A percentile compares a stretch with the other conserved stretches of the same genome.
These are phyloP conservation scores for Poecilia gillii DNA, from an alignment of 2,797 vertebrate genomes.

Conservation along the genomic window DNA sequence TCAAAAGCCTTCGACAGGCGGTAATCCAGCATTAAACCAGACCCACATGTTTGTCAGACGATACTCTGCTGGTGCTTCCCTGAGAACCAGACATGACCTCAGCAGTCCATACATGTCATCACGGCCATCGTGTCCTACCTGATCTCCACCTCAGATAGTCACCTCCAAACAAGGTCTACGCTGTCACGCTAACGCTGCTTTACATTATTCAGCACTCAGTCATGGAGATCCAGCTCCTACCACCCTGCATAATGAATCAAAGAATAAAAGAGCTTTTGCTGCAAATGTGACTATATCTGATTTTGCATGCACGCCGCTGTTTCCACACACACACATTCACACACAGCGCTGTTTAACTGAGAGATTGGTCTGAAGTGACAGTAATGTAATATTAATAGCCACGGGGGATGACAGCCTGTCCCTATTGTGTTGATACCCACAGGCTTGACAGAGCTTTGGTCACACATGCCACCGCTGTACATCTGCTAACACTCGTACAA, in stretches of 20 bases:
- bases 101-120: conserved; percentile 53
- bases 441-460: conserved; percentile 80
- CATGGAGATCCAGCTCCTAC: conserved; percentile 46
- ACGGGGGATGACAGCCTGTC: conserved; percentile 75
- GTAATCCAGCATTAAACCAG: conserved; percentile 63
- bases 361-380: conserved; percentile 79
- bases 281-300: conserved; percentile 56
- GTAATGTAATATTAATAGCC: conserved; percentile 81
- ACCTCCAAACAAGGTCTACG: conserved; percentile 40
- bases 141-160: conserved; percentile 65
- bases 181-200: conserved; percentile 44
- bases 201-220: conserved; percentile 71
- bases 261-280: conserved; percentile 52
- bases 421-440: conserved; percentile 75
- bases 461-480: conserved; percentile 76
- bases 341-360: conserved; percentile 62
- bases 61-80: conserved; percentile 54
- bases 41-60: conserved; percentile 73
- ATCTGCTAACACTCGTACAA: conserved; percentile 74
- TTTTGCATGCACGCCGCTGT: conserved; percentile 28
- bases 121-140: conserved; percentile 50
- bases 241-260: conserved; percentile 73
- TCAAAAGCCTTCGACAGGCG: conserved; percentile 31
- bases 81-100: conserved; percentile 75
- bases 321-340: conserved; percentile 16